Evolutionary conservation across 2,797 vertebrate genomes (phyloP).

Genomic region (Onychomys torridus): DNA sequence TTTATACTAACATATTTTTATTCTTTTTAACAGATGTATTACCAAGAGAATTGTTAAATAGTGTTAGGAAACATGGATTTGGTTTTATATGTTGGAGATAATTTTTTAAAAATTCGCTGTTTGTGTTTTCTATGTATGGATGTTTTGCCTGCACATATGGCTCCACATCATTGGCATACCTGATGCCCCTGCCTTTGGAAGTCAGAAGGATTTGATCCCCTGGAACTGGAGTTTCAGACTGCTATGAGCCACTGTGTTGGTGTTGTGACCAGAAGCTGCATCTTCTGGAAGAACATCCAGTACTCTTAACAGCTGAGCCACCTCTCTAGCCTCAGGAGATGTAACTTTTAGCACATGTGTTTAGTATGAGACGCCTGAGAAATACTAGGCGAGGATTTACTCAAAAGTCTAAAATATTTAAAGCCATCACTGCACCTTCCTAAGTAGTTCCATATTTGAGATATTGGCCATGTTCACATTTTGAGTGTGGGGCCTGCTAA

Average conservation of each 20-base stretch:
- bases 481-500: slow-evolving; percentile 16
- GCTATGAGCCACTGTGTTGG: no score
- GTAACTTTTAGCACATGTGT: neutral
- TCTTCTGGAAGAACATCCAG: neutral
- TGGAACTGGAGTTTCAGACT: neutral
- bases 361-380: neutral
- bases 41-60: slow-evolving; percentile 38
- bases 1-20: neutral
- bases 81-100: neutral
- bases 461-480: neutral
- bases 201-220: neutral
- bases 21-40: slow-evolving; percentile 43
- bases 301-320: neutral
- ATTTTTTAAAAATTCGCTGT: neutral
- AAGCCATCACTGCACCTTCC: neutral
- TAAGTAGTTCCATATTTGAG: neutral
- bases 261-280: no score
- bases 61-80: neutral
- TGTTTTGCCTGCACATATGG: neutral
- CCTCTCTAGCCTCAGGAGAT: neutral
- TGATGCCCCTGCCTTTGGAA: neutral
- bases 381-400: neutral
- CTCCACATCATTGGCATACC: neutral
- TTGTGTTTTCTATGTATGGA: neutral
- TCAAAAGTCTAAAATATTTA: neutral